These are phyloP conservation scores for Prorops nasuta DNA, from an alignment of 1,140 invertebrate species.

Conservation along the genomic window DNA sequence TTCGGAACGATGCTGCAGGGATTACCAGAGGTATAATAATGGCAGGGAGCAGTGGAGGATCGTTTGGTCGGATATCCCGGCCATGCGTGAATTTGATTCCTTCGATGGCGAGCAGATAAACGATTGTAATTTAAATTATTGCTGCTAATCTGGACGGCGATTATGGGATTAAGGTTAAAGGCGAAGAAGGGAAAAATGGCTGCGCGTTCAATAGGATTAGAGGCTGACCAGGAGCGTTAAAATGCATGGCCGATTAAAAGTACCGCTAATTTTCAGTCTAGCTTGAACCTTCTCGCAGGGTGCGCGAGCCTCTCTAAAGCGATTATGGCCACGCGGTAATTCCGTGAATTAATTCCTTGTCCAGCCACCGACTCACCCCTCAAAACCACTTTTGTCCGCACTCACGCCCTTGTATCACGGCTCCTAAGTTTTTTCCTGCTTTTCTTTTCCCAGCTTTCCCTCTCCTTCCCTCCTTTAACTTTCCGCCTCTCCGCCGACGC, in stretches of 20 bases:
- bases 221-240: background rate
- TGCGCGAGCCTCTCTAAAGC: background rate
- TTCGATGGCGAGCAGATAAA: no score
- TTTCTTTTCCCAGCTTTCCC: constrained; percentile 6
- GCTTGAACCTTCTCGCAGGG: background rate
- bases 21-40: no score
- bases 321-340: background rate
- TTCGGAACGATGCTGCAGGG: no score
- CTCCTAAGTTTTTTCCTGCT: constrained; percentile 5
- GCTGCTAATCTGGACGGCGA: no score
- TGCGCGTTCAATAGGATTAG: background rate
- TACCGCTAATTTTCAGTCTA: background rate
- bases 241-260: background rate
- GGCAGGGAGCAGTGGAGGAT: no score
- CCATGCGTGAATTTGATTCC: no score
- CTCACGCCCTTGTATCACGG: background rate
- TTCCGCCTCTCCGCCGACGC: constrained; percentile 27
- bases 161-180: no score
- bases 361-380: background rate
- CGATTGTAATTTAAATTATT: no score
- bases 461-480: constrained; percentile 14
- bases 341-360: background rate
- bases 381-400: background rate
- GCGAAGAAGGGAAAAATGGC: background rate
- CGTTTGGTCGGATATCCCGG: no score